Conservation (phyloP, 2,797 vertebrate species). For the Tapera naevia region DNA sequence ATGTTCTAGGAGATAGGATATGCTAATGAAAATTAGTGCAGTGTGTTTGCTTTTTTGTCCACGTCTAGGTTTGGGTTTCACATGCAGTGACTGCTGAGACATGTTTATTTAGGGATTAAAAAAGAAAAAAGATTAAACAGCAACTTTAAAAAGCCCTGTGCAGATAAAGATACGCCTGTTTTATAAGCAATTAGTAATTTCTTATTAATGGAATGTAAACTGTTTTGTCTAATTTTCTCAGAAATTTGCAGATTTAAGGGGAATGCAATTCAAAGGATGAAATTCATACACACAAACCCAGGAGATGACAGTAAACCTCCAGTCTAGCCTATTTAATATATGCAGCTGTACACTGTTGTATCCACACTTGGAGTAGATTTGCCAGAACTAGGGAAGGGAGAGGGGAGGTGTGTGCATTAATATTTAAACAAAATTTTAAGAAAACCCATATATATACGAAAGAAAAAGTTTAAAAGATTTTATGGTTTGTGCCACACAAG, state of each 20-base stretch:
- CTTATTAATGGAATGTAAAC: conserved; percentile 43
- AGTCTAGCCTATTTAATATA: neutral
- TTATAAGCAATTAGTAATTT: conserved; percentile 57
- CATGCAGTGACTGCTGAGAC: conserved; percentile 13
- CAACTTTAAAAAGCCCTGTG: conserved; percentile 41
- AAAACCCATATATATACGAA: neutral
- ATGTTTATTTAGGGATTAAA: conserved; percentile 62
- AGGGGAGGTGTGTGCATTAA: too few species aligned
- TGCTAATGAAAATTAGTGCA: conserved; percentile 64
- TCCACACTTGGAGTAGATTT: neutral
- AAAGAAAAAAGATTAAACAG: conserved; percentile 49
- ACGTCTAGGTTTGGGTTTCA: conserved; percentile 53
- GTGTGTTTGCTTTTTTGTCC: conserved; percentile 60
- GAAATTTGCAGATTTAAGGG: conserved; percentile 32
- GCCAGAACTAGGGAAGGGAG: neutral
- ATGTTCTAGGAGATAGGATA: conserved; percentile 59
- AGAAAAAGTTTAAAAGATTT: neutral
- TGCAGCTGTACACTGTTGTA: neutral
- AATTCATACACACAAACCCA: neutral
- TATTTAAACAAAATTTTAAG: neutral
- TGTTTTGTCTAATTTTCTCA: conserved; percentile 24
- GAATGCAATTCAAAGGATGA: conserved; percentile 8
- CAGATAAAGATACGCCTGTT: conserved; percentile 44
- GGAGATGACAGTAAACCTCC: neutral
- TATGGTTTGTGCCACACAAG: neutral